Conservation (phyloP, 2,797 vertebrate species). For the Arnoldichthys spilopterus region DNA sequence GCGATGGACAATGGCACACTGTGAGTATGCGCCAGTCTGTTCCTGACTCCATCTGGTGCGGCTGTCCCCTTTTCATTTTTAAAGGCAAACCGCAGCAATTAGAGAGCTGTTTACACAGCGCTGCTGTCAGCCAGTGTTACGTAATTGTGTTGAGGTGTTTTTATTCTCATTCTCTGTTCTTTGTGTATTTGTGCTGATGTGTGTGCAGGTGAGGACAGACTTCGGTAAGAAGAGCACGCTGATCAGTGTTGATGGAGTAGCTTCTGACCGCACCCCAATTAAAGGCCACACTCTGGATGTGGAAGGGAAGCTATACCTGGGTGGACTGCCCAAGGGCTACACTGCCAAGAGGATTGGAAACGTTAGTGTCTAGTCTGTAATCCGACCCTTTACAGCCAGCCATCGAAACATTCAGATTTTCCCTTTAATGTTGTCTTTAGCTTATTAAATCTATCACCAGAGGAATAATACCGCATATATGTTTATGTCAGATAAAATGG, state of each 20-base stretch:
- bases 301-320: conserved; percentile 85
- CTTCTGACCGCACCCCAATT: conserved; percentile 61
- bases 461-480: too few species aligned
- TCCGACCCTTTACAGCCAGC: not conserved
- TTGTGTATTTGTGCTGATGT: conserved; percentile 17
- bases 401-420: too few species aligned
- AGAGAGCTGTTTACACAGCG: too few species aligned
- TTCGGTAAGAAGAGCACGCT: conserved; percentile 80
- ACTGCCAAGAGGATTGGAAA: conserved; percentile 83
- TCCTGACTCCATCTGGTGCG: not conserved
- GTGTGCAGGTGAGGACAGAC: conserved; percentile 82
- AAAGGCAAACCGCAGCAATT: not conserved
- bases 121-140: too few species aligned
- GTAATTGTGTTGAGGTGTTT: too few species aligned
- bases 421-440: too few species aligned
- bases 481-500: too few species aligned
- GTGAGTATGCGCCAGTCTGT: conserved; percentile 72
- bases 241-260: conserved; percentile 78
- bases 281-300: conserved; percentile 89
- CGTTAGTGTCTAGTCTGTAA: conserved; percentile 70
- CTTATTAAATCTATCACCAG: too few species aligned
- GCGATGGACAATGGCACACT: conserved; percentile 89
- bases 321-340: conserved; percentile 83
- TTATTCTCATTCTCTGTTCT: not conserved
- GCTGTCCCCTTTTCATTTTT: not conserved